Conservation (phyloP, 2,113 vertebrate genomes). For the Talpa occidentalis region DNA sequence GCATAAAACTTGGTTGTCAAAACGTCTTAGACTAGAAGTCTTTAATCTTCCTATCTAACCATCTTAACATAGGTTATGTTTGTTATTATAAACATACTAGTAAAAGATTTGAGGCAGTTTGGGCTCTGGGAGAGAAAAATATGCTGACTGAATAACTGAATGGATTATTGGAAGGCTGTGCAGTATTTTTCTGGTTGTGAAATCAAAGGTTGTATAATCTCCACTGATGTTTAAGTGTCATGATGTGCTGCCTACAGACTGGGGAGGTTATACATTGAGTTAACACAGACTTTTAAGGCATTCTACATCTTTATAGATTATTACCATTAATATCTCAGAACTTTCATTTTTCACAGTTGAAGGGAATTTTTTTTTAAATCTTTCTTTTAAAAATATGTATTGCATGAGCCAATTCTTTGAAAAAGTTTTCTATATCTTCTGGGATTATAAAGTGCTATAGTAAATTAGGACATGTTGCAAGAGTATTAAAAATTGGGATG, state of each 20-base stretch:
- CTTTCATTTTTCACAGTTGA: conserved; percentile 43
- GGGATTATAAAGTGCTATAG: background rate
- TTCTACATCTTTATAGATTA: background rate
- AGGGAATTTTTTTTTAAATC: conserved; percentile 31
- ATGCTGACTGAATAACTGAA: conserved; percentile 52
- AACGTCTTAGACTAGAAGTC: conserved; percentile 64
- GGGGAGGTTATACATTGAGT: background rate
- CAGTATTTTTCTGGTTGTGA: conserved; percentile 35
- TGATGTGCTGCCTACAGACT: background rate
- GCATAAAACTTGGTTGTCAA: conserved; percentile 63
- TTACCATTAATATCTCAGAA: background rate
- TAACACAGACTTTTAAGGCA: background rate
- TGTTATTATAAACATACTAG: conserved; percentile 73
- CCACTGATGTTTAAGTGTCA: background rate
- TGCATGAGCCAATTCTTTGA: background rate
- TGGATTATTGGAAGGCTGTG: conserved; percentile 46
- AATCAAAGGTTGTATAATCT: conserved; percentile 39
- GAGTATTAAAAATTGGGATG: background rate
- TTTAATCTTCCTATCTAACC: conserved; percentile 75
- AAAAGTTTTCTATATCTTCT: conserved; percentile 21
- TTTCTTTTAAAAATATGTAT: conserved; percentile 19
- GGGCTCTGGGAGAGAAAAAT: conserved; percentile 25
- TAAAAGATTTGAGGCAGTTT: conserved; percentile 58
- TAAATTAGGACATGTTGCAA: background rate
- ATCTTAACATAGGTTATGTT: conserved; percentile 76